phyloP scores from a whole-genome alignment of 1,140 invertebrate genomes.

The Scylla paramamosain region DNA sequence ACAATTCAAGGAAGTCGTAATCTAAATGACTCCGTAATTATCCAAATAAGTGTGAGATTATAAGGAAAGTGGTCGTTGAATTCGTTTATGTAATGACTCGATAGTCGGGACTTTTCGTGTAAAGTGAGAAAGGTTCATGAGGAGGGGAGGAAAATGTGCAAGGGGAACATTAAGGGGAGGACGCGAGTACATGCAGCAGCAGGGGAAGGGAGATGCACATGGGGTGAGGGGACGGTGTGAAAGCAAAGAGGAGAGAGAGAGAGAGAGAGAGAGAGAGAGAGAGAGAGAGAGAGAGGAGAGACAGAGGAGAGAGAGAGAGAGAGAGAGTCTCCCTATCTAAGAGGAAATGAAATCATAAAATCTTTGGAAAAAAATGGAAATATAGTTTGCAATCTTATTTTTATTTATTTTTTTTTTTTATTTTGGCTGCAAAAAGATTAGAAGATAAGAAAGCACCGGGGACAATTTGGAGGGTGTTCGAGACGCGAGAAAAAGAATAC shows the following conservation, averaged over 20 bases:
- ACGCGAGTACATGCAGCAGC: not conserved
- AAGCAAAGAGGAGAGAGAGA: not conserved
- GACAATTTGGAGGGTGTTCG: too few species aligned
- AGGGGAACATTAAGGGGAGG: not conserved
- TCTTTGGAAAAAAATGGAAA: too few species aligned
- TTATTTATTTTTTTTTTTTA: too few species aligned
- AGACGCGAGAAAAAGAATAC: too few species aligned
- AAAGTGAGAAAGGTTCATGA: not conserved
- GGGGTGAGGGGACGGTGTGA: not conserved
- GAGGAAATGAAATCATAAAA: too few species aligned
- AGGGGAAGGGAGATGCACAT: too few species aligned
- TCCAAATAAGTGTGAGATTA: constrained; percentile 14
- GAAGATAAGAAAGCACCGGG: too few species aligned
- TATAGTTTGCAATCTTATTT: too few species aligned
- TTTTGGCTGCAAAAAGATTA: too few species aligned
- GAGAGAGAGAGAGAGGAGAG: too few species aligned
- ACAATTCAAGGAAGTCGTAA: not conserved
- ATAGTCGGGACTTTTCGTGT: not conserved
- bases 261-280: constrained; percentile 15
- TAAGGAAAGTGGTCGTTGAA: not conserved
- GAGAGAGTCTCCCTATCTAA: too few species aligned
- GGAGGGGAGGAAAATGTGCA: not conserved
- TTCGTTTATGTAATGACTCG: not conserved
- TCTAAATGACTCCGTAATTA: not conserved
- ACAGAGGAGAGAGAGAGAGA: too few species aligned